Evolutionary conservation across 2,888 invertebrate species (phyloP).

Genomic region (Melieria omissa): DNA sequence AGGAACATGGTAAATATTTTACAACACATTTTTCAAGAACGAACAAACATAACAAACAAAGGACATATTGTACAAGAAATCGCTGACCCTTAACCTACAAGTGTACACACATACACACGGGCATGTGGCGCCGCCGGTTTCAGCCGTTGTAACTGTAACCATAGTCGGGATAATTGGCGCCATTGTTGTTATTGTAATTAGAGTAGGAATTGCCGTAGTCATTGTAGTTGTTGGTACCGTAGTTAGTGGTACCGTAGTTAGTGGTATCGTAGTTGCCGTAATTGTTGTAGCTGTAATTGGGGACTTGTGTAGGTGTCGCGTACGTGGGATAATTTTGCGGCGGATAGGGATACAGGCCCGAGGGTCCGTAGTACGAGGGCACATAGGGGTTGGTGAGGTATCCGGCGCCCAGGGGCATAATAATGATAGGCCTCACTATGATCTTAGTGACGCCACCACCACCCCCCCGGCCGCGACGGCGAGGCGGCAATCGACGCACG

Average conservation of each 20-base stretch:
- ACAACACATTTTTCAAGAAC: no score
- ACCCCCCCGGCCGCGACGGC: background rate
- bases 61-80: no score
- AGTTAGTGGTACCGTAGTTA: slow-evolving; percentile 18
- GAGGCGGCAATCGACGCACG: background rate
- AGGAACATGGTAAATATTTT: no score
- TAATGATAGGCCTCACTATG: slow-evolving; percentile 36
- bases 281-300: slow-evolving; percentile 27
- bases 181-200: background rate
- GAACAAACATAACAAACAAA: no score
- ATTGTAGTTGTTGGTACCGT: slow-evolving; percentile 30
- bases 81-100: no score
- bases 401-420: slow-evolving; percentile 34
- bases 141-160: background rate
- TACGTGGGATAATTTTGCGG: slow-evolving; percentile 25
- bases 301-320: slow-evolving; percentile 13
- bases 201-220: background rate
- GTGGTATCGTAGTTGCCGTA: slow-evolving; percentile 26
- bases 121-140: no score
- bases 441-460: slow-evolving; percentile 23
- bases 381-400: slow-evolving; percentile 22
- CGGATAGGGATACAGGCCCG: slow-evolving; percentile 34
- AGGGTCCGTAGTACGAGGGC: slow-evolving; percentile 31
- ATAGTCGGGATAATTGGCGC: slow-evolving; percentile 31
- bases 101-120: no score